These are phyloP conservation scores for Eumaeus atala DNA, from an alignment of 1,140 invertebrate genomes.

Conservation along the genomic window DNA sequence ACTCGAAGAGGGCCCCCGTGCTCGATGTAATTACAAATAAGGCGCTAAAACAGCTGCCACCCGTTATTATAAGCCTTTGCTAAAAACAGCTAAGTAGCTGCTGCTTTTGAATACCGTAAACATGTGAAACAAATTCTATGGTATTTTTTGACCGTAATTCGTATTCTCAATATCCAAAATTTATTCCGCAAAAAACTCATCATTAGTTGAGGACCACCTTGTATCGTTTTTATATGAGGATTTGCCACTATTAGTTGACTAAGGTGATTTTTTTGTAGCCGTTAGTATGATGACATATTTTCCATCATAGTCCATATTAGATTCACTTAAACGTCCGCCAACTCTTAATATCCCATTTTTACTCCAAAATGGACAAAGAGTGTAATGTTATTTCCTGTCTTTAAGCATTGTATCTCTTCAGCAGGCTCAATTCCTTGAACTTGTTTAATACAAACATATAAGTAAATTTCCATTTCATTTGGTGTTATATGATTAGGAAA, in stretches of 20 bases:
- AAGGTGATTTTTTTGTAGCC: conserved; percentile 15
- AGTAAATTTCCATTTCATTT: conserved; percentile 6
- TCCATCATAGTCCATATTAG: neutral
- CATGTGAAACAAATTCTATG: conserved; percentile 8
- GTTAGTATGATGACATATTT: conserved; percentile 13
- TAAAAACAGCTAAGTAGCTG: conserved; percentile 3
- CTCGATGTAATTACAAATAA: too few relatives aligned
- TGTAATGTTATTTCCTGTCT: conserved; percentile 10
- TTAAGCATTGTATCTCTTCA: conserved; percentile 16
- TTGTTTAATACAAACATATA: conserved; percentile 16
- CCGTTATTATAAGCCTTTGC: too few relatives aligned
- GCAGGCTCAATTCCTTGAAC: conserved; percentile 12
- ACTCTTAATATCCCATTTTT: conserved; percentile 22
- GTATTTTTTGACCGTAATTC: conserved; percentile 8
- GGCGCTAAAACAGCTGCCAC: too few relatives aligned
- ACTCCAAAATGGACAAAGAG: conserved; percentile 19
- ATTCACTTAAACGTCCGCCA: conserved; percentile 15
- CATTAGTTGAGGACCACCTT: conserved; percentile 17
- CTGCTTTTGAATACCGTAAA: conserved; percentile 1
- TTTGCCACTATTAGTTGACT: conserved; percentile 3
- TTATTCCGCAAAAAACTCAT: conserved; percentile 9
- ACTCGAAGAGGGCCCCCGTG: too few relatives aligned
- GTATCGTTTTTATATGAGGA: conserved; percentile 12
- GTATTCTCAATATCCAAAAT: conserved; percentile 9
- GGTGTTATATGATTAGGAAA: conserved; percentile 17